Conservation (phyloP, 2,797 vertebrate genomes). For the Protonibea diacanthus region DNA sequence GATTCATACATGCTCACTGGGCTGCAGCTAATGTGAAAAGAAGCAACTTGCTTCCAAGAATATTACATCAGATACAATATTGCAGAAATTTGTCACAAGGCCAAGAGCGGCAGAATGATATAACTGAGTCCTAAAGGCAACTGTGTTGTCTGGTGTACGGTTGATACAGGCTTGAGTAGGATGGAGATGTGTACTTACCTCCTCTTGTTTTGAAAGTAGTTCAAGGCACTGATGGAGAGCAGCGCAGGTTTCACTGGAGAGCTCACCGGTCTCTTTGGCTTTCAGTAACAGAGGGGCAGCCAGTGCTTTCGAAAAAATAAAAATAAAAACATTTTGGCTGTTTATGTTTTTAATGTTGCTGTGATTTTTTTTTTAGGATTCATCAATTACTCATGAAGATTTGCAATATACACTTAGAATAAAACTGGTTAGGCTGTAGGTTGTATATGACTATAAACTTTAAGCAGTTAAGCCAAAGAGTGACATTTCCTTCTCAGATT, state of each 20-base stretch:
- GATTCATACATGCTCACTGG: conserved; percentile 25
- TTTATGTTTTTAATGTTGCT: neutral
- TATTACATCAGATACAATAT: neutral
- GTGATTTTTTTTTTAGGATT: neutral
- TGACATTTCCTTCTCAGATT: no score
- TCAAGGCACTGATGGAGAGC: conserved; percentile 88
- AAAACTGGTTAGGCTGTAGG: neutral
- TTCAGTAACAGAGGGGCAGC: conserved; percentile 87
- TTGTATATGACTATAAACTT: neutral
- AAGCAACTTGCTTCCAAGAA: conserved; percentile 8
- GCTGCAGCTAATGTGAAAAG: neutral
- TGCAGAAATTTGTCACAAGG: neutral
- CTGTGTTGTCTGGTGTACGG: neutral
- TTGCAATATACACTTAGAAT: neutral
- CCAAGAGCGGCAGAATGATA: neutral
- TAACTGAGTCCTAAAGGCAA: neutral
- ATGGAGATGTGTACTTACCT: conserved; percentile 80
- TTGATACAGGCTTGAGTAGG: conserved; percentile 2
- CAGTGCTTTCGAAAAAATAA: conserved; percentile 77
- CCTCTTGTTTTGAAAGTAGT: conserved; percentile 90
- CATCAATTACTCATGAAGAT: neutral
- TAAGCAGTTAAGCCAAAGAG: no score
- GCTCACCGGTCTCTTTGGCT: conserved; percentile 89
- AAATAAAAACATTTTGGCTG: neutral
- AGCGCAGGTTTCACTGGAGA: conserved; percentile 88